Base-by-base conservation (phyloP, 2,888 invertebrate genomes). In the Cremastobaeus sp. region DNA sequence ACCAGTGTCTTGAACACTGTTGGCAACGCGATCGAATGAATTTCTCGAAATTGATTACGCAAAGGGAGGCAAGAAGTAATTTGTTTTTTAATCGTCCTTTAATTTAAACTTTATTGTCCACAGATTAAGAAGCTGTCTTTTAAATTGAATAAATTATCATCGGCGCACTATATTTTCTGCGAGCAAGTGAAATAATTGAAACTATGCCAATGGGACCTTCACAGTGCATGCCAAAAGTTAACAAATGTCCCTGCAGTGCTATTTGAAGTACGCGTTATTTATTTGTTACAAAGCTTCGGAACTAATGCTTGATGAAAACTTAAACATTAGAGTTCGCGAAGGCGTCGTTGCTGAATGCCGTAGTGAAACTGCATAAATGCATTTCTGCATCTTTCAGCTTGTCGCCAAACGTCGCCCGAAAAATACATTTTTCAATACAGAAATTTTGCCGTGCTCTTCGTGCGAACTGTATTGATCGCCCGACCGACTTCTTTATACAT, bases 401-500 rank as follows among this genome's bases (percentile, higher is more conserved):
- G 32, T 12, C 14, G 35, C n/a, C n/a, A 17, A 50, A 41, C 50
- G 48, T 39, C 25, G 41, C 25, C 15, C 32, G 28, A 18, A 69
- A 54, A 55, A 41, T 35, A 66, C 17, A 66, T 62, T 55, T 66
- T 62, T 62, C 60, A 65, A 66, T 66, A 60, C 39, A 30, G 18
- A 41, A 48, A 41, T 47, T 66, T 54, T 32, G 43, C 55, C 55
- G 59, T 18, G 21, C 55, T 68, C 68, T 55, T 30, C 50, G 25
- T 59, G 64, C 43, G 57, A 68, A 59, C 64, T 62, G 66, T 62
- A 74, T 74, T 50, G 73, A 74, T 74, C 45, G 47, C 32, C 14
- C 60, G 68, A 64, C 57, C 64, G 57, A 74, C 68, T 74, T 64
- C 68, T 68, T 43, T 55, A 34, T 64, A 68, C 68, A 69, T 57